Conservation (phyloP, 1,140 invertebrate genomes). For the Coenobita brevimanus region DNA sequence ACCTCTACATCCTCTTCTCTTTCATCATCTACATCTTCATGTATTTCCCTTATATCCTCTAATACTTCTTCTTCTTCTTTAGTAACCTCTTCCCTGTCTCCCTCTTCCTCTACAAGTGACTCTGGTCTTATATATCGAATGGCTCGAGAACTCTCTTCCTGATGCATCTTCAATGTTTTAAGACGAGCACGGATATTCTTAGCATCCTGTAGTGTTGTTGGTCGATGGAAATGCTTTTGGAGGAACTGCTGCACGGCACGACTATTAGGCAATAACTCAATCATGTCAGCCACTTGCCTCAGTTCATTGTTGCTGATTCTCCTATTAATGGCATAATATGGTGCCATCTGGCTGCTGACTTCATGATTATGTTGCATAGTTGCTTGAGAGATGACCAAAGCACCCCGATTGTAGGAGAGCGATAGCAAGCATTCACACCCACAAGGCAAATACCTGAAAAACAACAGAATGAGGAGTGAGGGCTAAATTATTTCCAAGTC, state of each 20-base stretch:
- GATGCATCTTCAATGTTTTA: conserved; percentile 18
- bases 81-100: neutral
- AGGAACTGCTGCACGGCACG: conserved; percentile 41
- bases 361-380: conserved; percentile 58
- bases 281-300: conserved; percentile 39
- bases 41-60: neutral
- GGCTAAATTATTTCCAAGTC: no score
- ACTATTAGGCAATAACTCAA: conserved; percentile 45
- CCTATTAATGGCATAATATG: conserved; percentile 53
- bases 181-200: conserved; percentile 47
- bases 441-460: conserved; percentile 50
- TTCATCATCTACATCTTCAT: neutral
- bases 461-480: no score
- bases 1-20: neutral
- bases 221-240: conserved; percentile 27
- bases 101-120: neutral
- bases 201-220: conserved; percentile 51
- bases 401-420: conserved; percentile 47
- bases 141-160: neutral
- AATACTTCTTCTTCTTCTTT: conserved; percentile 9
- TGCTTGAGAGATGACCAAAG: conserved; percentile 50
- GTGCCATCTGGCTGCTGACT: conserved; percentile 54
- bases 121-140: conserved; percentile 6
- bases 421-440: conserved; percentile 45
- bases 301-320: conserved; percentile 50